phyloP scores from a whole-genome alignment of 2,888 invertebrate genomes.

The Mimumesa dahlbomi region DNA sequence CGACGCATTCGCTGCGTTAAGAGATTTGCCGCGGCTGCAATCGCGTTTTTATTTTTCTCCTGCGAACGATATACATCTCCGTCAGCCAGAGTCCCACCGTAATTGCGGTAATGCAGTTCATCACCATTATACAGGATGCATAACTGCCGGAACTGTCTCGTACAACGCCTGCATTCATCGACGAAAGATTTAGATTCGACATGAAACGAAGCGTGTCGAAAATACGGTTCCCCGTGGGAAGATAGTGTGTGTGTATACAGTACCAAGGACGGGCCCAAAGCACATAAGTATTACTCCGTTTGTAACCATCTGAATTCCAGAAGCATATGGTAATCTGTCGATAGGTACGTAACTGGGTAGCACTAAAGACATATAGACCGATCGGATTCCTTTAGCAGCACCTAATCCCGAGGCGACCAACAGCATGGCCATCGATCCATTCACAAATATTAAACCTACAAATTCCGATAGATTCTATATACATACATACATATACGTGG shows the following conservation, averaged over 20 bases:
- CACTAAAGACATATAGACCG: slow-evolving; percentile 86
- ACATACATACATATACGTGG: too few relatives aligned
- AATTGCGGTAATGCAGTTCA: slow-evolving; percentile 83
- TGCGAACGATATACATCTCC: slow-evolving; percentile 75
- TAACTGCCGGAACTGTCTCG: slow-evolving; percentile 85
- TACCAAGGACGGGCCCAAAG: slow-evolving; percentile 85
- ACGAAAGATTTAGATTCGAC: too few relatives aligned
- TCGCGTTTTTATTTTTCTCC: too few relatives aligned
- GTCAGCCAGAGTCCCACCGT: slow-evolving; percentile 84
- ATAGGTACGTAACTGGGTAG: slow-evolving; percentile 87
- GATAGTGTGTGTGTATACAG: slow-evolving; percentile 23
- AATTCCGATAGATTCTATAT: not conserved
- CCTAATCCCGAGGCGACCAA: slow-evolving; percentile 84
- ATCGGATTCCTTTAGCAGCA: slow-evolving; percentile 86
- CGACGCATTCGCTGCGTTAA: too few relatives aligned
- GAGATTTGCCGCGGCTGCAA: too few relatives aligned
- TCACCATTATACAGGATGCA: slow-evolving; percentile 82
- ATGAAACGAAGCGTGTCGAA: too few relatives aligned
- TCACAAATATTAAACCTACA: slow-evolving; percentile 60
- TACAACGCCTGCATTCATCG: slow-evolving; percentile 82
- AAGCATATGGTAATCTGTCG: slow-evolving; percentile 85
- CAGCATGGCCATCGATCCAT: slow-evolving; percentile 76
- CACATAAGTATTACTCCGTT: slow-evolving; percentile 84
- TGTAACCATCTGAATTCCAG: slow-evolving; percentile 86
- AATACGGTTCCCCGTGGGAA: too few relatives aligned